Evolutionary conservation across 2,797 vertebrate genomes (phyloP).

Genomic region (Mormyrus hasselquistii): DNA sequence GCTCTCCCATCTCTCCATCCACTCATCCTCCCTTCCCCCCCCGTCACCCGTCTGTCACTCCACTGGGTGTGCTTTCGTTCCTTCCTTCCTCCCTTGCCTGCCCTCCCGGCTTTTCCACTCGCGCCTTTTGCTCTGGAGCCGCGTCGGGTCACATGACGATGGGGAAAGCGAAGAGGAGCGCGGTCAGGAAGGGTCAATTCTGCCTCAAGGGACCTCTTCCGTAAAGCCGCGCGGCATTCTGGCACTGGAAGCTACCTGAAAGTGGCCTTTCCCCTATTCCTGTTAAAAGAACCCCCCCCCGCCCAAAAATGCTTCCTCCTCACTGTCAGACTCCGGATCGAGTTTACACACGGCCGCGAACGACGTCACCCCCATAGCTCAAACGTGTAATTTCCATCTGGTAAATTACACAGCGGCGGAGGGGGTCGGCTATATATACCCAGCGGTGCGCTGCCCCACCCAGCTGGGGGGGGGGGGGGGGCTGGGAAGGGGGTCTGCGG

Average conservation of each 20-base stretch:
- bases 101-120: background rate
- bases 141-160: background rate
- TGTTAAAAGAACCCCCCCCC: background rate
- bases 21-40: background rate
- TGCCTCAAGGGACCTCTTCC: background rate
- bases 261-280: background rate
- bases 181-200: background rate
- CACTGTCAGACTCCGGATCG: background rate
- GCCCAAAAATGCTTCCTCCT: background rate
- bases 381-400: slow-evolving; percentile 61
- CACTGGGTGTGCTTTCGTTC: background rate
- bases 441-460: slow-evolving; percentile 33
- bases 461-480: slow-evolving; percentile 28
- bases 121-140: background rate
- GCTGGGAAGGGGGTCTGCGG: slow-evolving; percentile 51
- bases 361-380: slow-evolving; percentile 47
- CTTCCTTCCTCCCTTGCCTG: background rate
- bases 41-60: background rate
- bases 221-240: background rate
- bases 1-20: background rate
- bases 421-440: slow-evolving; percentile 56
- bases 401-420: slow-evolving; percentile 59
- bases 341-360: slow-evolving; percentile 34
- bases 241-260: background rate
- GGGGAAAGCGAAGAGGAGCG: background rate